Percentiles rank a stretch among this genome's conserved stretches.
Conservation (phyloP, 2,113 vertebrate genomes). For the Scartelaos histophorus region DNA sequence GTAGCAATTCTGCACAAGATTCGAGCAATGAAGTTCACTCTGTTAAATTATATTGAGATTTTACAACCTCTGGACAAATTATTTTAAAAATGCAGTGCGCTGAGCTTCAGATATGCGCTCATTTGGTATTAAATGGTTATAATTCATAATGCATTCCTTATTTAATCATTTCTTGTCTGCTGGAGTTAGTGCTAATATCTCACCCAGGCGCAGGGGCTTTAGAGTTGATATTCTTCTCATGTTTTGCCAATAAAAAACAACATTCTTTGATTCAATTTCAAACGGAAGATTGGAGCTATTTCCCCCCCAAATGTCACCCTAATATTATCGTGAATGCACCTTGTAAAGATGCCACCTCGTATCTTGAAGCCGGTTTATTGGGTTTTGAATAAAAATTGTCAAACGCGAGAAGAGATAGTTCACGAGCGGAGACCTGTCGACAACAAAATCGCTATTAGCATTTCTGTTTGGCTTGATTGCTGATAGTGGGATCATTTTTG, state of each 20-base stretch:
- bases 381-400: not conserved
- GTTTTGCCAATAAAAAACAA: not conserved
- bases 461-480: not conserved
- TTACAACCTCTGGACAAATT: conserved; percentile 8
- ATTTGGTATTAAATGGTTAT: not conserved
- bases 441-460: not conserved
- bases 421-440: not conserved
- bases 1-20: not conserved
- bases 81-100: conserved; percentile 6
- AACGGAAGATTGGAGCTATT: not conserved
- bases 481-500: not conserved
- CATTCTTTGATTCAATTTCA: not conserved
- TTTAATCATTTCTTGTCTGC: conserved; percentile 3
- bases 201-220: not conserved
- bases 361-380: conserved; percentile 1
- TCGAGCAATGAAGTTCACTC: not conserved
- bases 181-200: not conserved
- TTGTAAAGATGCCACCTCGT: not conserved
- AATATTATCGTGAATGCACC: not conserved
- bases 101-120: not conserved
- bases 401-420: not conserved
- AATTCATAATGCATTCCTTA: conserved; percentile 3
- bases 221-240: not conserved
- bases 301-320: not conserved
- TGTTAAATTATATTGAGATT: not conserved